Evolutionary conservation across 2,113 vertebrate species (phyloP).

Genomic region (Salvelinus namaycush): DNA sequence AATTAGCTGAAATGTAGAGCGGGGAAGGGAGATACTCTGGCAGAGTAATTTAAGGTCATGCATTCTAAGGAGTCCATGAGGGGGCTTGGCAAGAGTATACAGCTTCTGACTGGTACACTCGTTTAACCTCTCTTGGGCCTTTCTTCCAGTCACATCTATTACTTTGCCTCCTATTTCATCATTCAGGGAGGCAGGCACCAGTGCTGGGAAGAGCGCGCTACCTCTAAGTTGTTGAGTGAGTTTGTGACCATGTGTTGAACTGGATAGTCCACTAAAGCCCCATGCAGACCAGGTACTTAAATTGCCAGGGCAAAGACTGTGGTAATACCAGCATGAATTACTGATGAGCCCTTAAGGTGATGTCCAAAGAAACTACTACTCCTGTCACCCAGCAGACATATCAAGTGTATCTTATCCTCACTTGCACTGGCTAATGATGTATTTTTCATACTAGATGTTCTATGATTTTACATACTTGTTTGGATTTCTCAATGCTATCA

Average conservation of each 20-base stretch:
- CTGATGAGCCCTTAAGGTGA: background rate
- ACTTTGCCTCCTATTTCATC: slow-evolving; percentile 1
- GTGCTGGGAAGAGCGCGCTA: too few relatives aligned
- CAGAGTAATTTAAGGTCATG: background rate
- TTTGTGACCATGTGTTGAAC: background rate
- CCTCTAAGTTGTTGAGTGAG: background rate
- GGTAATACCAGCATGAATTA: background rate
- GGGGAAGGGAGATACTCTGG: background rate
- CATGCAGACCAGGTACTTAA: background rate
- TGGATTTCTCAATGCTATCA: too few relatives aligned
- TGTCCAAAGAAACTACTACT: too few relatives aligned
- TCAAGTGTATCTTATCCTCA: too few relatives aligned
- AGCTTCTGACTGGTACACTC: background rate
- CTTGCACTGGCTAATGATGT: too few relatives aligned
- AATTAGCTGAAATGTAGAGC: background rate
- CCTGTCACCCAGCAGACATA: too few relatives aligned
- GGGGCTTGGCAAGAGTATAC: background rate
- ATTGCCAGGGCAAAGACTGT: background rate
- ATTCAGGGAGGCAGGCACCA: background rate
- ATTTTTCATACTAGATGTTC: too few relatives aligned
- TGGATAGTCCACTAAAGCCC: background rate
- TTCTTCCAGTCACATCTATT: background rate
- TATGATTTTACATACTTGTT: too few relatives aligned
- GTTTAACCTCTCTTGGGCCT: background rate
- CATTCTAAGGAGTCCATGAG: background rate